Evolutionary conservation across 2,113 vertebrate species (phyloP), one percentile per base, ranked within the genome.

Genomic region (Etia nguti): DNA sequence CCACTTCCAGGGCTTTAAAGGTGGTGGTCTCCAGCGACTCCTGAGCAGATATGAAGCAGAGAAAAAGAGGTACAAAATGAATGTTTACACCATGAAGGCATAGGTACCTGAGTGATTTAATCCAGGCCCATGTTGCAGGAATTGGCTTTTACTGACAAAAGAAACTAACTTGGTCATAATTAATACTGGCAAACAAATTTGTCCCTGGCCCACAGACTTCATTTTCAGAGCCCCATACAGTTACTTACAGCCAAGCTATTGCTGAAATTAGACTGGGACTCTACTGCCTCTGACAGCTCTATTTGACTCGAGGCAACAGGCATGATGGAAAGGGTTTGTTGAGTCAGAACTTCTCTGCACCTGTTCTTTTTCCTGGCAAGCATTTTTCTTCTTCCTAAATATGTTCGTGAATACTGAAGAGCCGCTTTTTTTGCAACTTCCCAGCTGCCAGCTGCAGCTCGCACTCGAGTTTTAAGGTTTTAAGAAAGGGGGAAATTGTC

Each of bases 1-100:
- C 0, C 99, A 99, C 95, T 98, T 96, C 95, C 99, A 99, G 95
- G 99, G 99, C 84, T 99, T 99, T 95, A 99, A 99, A 94, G 97
- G 97, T 12, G 98, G 99, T 20, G 99, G 99, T 87, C 97, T 99
- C 91, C 97, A 98, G 89, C 98, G 97, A 89, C 96, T 99, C 7
- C 96, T 99, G 6, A 97, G 94, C 91, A 97, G 97, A 96, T 98
- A 99, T 85, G 98, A 99, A 92, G 94, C 95, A 36, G 99, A 99
- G 92, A 98, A 99, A 92, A 97, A 98, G 91, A 99, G 98, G 99
- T 99, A 97, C 95, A 96, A 60, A 70, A 57, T 9, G 24, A 36
- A 83, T 20, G 3, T 43, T 77, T 12, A 11, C 60, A 56, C 11
- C 29, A 36, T 55, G 38, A 70, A 38, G 38, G 15, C 36, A n/a